Conservation (phyloP, 1,140 invertebrate species). For the Adoxophyes honmai region DNA sequence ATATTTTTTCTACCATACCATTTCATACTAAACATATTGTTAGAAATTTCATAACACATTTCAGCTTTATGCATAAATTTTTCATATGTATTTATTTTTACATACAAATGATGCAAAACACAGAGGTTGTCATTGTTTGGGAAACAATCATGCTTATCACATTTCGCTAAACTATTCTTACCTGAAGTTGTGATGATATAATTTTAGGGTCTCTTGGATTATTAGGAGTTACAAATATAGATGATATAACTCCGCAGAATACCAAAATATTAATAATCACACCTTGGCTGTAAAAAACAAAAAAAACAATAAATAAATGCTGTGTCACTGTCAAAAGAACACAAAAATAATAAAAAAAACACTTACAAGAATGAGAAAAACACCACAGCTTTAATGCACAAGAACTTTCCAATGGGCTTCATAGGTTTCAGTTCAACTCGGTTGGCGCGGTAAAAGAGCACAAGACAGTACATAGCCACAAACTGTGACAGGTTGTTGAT, state of each 20-base stretch:
- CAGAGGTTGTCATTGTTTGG: no score
- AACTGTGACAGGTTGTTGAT: conserved; percentile 97
- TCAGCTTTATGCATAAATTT: no score
- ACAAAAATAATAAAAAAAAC: neutral
- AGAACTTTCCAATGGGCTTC: conserved; percentile 95
- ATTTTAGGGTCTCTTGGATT: conserved; percentile 82
- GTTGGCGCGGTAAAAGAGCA: conserved; percentile 95
- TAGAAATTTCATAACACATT: no score
- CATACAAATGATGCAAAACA: no score
- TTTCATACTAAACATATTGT: no score
- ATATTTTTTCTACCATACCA: no score
- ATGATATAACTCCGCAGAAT: conserved; percentile 81
- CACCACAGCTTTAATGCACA: conserved; percentile 98
- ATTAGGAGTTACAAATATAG: conserved; percentile 81
- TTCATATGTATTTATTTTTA: no score
- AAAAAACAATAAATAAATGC: neutral
- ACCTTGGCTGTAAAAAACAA: conserved; percentile 87
- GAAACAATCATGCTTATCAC: no score
- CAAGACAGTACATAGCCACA: conserved; percentile 96
- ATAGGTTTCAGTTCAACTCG: conserved; percentile 92
- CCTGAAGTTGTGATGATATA: conserved; percentile 89
- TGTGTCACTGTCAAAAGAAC: no score
- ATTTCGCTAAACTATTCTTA: conserved; percentile 49
- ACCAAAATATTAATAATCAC: conserved; percentile 92
- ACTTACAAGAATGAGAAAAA: conserved; percentile 99